Percentiles rank a stretch among this genome's conserved stretches.
These are phyloP conservation scores for Portevinia maculata DNA, from an alignment of 2,888 invertebrate species.

Conservation along the genomic window DNA sequence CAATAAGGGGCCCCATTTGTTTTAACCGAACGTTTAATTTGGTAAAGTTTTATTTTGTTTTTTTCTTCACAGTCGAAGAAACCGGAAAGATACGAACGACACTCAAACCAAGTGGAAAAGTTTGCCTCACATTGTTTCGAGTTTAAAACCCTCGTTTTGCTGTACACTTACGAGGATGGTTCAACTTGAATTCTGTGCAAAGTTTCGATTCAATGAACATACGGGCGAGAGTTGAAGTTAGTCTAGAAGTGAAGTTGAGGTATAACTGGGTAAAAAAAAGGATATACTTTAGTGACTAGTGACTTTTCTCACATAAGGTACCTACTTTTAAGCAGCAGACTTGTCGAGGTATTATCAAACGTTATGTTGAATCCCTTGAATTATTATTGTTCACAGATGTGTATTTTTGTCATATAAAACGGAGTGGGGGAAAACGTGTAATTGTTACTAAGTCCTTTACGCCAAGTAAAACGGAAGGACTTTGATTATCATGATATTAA, in stretches of 20 bases:
- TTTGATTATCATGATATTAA: no score
- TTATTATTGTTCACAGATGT: neutral
- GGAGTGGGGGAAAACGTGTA: no score
- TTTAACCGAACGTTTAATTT: conserved; percentile 57
- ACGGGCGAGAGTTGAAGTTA: conserved; percentile 43
- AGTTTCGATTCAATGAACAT: conserved; percentile 65
- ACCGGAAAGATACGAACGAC: conserved; percentile 44
- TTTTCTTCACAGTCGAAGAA: conserved; percentile 6
- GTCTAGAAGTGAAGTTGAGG: conserved; percentile 36
- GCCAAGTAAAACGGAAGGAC: no score
- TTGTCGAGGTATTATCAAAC: conserved; percentile 2
- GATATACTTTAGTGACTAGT: conserved; percentile 5
- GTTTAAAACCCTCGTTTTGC: conserved; percentile 46
- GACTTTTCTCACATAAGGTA: conserved; percentile 2
- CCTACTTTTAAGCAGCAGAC: conserved; percentile 4
- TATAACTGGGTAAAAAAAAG: conserved; percentile 20
- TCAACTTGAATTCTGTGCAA: conserved; percentile 42
- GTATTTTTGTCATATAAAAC: no score
- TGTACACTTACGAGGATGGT: conserved; percentile 38
- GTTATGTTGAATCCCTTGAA: neutral
- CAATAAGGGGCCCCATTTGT: conserved; percentile 44
- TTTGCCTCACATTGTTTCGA: conserved; percentile 57
- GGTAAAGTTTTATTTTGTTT: conserved; percentile 32
- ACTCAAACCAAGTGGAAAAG: conserved; percentile 53
- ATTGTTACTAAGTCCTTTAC: no score